Conservation (phyloP, 2,797 vertebrate genomes). For the Eulemur mongoz region DNA sequence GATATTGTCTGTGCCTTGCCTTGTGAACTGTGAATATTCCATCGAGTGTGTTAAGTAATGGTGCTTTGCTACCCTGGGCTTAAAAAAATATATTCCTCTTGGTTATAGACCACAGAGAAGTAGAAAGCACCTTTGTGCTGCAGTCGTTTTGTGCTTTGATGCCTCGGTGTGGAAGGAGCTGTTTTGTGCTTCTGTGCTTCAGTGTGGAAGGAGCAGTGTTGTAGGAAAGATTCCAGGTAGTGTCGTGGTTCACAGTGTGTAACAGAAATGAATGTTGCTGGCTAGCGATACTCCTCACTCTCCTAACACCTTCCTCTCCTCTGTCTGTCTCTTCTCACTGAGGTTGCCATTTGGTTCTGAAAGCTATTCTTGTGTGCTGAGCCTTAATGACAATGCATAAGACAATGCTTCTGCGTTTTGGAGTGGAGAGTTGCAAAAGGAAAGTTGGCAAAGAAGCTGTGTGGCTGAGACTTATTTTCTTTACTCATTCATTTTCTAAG, state of each 20-base stretch:
- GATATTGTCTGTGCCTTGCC: not conserved
- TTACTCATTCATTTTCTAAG: slow-evolving; percentile 13
- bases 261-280: accelerated
- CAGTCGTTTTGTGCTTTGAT: not conserved
- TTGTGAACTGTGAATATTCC: not conserved
- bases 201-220: not conserved
- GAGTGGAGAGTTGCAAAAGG: not conserved
- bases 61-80: not conserved
- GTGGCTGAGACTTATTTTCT: not conserved
- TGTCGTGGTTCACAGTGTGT: accelerated
- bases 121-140: not conserved
- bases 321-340: not conserved
- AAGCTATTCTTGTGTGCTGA: not conserved
- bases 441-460: not conserved
- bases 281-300: not conserved
- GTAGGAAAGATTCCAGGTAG: not conserved
- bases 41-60: not conserved
- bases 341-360: not conserved
- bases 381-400: not conserved
- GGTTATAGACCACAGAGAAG: not conserved
- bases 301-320: too few relatives aligned
- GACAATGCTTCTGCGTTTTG: not conserved
- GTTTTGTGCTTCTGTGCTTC: not conserved
- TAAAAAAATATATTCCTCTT: not conserved
- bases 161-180: not conserved